phyloP scores from a whole-genome alignment of 2,797 vertebrate genomes.

The Chelon auratus region DNA sequence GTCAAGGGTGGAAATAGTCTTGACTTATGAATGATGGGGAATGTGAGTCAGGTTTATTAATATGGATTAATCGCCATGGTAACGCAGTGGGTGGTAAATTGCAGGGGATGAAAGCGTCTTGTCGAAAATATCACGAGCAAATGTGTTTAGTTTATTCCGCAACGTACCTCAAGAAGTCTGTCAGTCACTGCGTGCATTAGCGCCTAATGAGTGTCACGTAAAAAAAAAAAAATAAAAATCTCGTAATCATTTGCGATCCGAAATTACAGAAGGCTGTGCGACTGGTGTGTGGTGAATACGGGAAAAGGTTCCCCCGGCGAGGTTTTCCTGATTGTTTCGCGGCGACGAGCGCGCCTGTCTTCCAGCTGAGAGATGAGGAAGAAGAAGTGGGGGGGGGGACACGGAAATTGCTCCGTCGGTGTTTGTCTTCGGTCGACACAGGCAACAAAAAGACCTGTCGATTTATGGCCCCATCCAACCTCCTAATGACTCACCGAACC shows the following conservation, averaged over 20 bases:
- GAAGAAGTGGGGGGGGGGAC: neutral
- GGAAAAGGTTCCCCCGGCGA: neutral
- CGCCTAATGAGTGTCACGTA: neutral
- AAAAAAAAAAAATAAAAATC: neutral
- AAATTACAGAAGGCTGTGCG: slow-evolving; percentile 1
- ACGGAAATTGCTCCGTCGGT: slow-evolving; percentile 42
- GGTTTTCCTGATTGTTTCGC: neutral
- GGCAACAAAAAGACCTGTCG: slow-evolving; percentile 57
- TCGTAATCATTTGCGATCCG: slow-evolving; percentile 19
- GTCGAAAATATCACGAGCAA: neutral
- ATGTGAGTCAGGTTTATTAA: slow-evolving; percentile 47
- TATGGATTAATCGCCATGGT: slow-evolving; percentile 47
- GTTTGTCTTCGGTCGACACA: slow-evolving; percentile 61
- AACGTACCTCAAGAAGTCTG: slow-evolving; percentile 1
- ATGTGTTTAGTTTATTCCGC: slow-evolving; percentile 8
- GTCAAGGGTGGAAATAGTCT: slow-evolving; percentile 19
- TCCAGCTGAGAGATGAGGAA: slow-evolving; percentile 13
- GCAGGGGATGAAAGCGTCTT: slow-evolving; percentile 9
- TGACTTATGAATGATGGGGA: slow-evolving; percentile 32
- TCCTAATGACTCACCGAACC: slow-evolving; percentile 71
- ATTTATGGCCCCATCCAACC: slow-evolving; percentile 68
- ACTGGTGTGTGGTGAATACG: neutral
- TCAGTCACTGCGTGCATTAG: neutral
- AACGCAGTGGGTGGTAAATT: slow-evolving; percentile 46
- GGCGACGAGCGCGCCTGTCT: neutral